phyloP scores from a whole-genome alignment of 2,888 invertebrate genomes.

The Neria commutata region DNA sequence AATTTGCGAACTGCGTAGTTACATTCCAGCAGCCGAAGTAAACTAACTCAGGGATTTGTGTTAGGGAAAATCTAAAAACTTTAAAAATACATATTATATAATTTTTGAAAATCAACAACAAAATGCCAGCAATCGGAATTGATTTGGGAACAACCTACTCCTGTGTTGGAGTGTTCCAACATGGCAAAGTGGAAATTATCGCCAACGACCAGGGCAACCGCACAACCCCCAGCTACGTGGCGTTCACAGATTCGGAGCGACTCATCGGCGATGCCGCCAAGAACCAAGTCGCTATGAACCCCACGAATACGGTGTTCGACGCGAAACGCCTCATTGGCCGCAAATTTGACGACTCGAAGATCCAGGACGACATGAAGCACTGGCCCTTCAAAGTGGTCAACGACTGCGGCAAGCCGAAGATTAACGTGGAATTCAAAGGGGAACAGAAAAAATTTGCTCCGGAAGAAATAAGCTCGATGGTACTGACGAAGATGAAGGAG shows the following conservation, averaged over 20 bases:
- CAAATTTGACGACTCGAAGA: constrained; percentile 83
- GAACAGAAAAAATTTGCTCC: constrained; percentile 86
- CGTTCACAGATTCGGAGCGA: constrained; percentile 83
- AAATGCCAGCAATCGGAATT: constrained; percentile 70
- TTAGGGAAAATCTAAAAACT: too few relatives aligned
- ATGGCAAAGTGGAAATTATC: constrained; percentile 83
- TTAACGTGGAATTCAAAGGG: constrained; percentile 85
- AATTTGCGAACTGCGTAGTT: too few relatives aligned
- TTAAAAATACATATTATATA: too few relatives aligned
- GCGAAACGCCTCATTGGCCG: constrained; percentile 94
- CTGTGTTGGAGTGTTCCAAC: constrained; percentile 81
- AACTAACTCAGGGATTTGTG: too few relatives aligned
- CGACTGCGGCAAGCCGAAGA: constrained; percentile 80
- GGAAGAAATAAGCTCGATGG: constrained; percentile 92
- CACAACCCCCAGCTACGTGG: constrained; percentile 65
- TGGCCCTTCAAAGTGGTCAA: constrained; percentile 91
- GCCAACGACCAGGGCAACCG: constrained; percentile 79
- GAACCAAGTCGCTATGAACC: constrained; percentile 87
- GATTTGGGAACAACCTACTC: constrained; percentile 67
- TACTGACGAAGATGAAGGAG: constrained; percentile 91
- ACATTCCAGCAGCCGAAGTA: too few relatives aligned
- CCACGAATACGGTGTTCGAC: constrained; percentile 89
- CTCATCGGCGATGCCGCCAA: constrained; percentile 76
- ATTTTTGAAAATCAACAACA: too few relatives aligned
- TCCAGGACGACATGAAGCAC: constrained; percentile 91